Evolutionary conservation across 2,888 invertebrate species (phyloP), one percentile per base, ranked within the genome.

Genomic region (Lasioglossum morio): DNA sequence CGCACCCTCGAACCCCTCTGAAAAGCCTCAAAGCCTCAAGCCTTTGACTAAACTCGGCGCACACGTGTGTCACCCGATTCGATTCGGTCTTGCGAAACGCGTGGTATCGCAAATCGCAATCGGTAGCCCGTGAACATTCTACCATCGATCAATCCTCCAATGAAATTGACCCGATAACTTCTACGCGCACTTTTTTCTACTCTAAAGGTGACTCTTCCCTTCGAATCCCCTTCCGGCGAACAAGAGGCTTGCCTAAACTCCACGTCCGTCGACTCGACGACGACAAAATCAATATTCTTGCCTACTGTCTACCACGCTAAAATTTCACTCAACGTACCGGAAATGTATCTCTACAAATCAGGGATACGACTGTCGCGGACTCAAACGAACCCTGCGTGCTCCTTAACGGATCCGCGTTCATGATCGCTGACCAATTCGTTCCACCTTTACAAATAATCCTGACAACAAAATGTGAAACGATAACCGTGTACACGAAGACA

Each of bases 161-260:
- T 70, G 60, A 76, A 77, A 73, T 30, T 19, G 70, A 78, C 63
- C 70, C 23, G 78, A 69, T 53, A 77, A 78, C 19, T 16, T 84
- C 66, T 81, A 84, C 84, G 87, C 87, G 87, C 87, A 86, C 70
- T 87, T 86, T 70, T 84, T 81, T 84, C 87, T 84, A 87, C 77
- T 37, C 43, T 48, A 72, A 53, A 69, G 63, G 70, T 72, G 10
- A 53, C 23, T 70, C 19, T 34, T 69, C 37, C 10, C 37, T 23
- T 23, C 8, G 66, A 34, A 23, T 30, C 19, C 66, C 34, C 66
- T 66, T 34, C 23, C 66, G 34, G 34, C 34, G 34, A 23, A 66
- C 19, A 66, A 66, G 23, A 19, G 66, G 66, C 7, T 66, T 8
- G 69, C 23, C 69, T 12, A 37, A 8, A 30, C 57, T n/a, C n/a